A percentile compares a stretch with the other conserved stretches of the same genome.
phyloP scores from a whole-genome alignment of 2,113 vertebrate genomes.

The Lepus timidus region DNA sequence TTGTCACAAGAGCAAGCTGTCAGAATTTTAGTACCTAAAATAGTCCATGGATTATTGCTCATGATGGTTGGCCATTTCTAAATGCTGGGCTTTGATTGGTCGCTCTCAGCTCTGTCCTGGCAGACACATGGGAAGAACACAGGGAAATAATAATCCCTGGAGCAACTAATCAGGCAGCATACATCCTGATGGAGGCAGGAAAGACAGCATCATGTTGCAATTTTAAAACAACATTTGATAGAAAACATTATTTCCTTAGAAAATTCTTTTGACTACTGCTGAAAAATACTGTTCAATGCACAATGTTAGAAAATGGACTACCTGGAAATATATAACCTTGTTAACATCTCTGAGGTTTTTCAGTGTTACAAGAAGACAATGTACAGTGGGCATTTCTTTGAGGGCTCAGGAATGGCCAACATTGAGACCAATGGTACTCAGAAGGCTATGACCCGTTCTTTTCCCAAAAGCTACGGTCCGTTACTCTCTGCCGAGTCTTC shows the following conservation, averaged over 20 bases:
- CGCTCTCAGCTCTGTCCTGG: conserved; percentile 80
- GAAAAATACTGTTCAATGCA: conserved; percentile 52
- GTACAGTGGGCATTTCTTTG: not conserved
- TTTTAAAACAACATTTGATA: conserved; percentile 71
- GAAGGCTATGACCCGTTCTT: not conserved
- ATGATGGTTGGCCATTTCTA: conserved; percentile 84
- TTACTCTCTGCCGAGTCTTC: not conserved
- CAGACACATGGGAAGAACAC: conserved; percentile 67
- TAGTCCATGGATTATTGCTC: conserved; percentile 82
- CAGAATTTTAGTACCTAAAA: conserved; percentile 89
- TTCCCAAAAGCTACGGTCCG: not conserved
- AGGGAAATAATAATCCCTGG: conserved; percentile 82
- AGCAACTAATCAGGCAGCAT: conserved; percentile 78
- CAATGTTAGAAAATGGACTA: conserved; percentile 12
- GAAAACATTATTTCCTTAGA: conserved; percentile 70
- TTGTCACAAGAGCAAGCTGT: conserved; percentile 91
- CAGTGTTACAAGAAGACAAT: conserved; percentile 47
- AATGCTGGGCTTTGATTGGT: conserved; percentile 77
- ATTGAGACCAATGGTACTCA: conserved; percentile 7
- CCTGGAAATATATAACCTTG: conserved; percentile 13
- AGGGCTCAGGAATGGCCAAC: not conserved
- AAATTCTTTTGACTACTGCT: conserved; percentile 54
- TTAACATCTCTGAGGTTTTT: conserved; percentile 28
- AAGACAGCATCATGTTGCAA: conserved; percentile 54
- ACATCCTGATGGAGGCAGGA: conserved; percentile 60